Percentiles rank a stretch among this genome's conserved stretches.
Evolutionary conservation across 1,140 invertebrate genomes (phyloP).

Genomic region (Thalassaphorura encarpata): DNA sequence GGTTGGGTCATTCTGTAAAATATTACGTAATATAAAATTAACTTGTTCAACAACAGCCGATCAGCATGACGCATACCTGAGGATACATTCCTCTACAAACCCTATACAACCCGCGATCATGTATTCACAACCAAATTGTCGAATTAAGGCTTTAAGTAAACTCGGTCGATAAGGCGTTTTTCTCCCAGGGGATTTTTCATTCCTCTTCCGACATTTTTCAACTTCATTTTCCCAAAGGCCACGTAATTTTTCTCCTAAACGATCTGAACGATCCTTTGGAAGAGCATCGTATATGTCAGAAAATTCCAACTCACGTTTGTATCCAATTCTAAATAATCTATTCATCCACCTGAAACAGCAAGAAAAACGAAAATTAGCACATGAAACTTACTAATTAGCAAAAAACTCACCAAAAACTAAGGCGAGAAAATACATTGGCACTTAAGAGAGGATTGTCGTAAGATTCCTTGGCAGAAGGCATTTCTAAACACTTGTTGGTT

Average conservation of each 20-base stretch:
- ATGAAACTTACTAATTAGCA: not conserved
- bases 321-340: conserved; percentile 31
- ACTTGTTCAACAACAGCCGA: no score
- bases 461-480: no score
- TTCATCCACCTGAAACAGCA: conserved; percentile 2
- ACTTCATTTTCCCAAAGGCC: conserved; percentile 40
- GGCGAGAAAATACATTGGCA: not conserved
- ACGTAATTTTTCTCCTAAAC: conserved; percentile 17
- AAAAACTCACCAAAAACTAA: not conserved
- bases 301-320: conserved; percentile 34
- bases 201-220: conserved; percentile 18
- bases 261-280: conserved; percentile 15
- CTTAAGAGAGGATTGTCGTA: not conserved
- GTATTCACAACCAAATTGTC: conserved; percentile 37
- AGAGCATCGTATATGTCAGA: conserved; percentile 34
- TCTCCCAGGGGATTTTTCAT: not conserved
- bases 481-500: no score
- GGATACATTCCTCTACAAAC: conserved; percentile 37
- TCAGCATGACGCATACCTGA: conserved; percentile 15
- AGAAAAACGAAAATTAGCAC: not conserved
- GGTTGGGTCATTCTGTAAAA: conserved; percentile 31
- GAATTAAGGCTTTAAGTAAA: conserved; percentile 35
- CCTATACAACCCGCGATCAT: conserved; percentile 37
- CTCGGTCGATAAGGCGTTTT: conserved; percentile 30
- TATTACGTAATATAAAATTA: no score